Evolutionary conservation across 37 sponge, comb jelly and placozoan species (phyloP).

Genomic region (Lycopodina hypogea): DNA sequence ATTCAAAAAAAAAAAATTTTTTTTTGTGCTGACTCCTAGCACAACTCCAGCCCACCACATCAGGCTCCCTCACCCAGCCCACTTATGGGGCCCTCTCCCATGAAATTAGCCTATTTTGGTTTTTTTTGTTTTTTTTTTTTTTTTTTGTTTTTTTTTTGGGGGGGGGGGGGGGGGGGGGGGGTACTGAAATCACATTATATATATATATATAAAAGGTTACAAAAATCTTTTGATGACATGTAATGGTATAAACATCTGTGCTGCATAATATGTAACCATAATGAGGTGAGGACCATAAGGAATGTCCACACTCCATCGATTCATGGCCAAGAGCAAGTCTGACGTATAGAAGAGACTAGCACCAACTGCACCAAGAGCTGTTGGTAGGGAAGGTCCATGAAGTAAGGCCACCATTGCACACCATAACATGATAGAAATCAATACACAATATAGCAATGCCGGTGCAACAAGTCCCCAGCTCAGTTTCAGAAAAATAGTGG

Average conservation of each 20-base stretch:
- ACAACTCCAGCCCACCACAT: too few species aligned
- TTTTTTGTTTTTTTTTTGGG: too few species aligned
- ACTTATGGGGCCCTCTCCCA: too few species aligned
- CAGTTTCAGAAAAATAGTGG: conserved; percentile 18
- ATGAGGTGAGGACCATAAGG: conserved; percentile 29
- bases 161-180: too few species aligned
- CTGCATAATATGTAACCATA: conserved; percentile 64
- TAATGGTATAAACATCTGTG: conserved; percentile 45
- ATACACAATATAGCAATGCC: conserved; percentile 31
- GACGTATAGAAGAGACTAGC: conserved; percentile 64
- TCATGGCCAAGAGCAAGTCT: conserved; percentile 46
- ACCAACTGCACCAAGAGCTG: conserved; percentile 37
- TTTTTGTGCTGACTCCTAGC: too few species aligned
- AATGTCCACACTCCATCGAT: conserved; percentile 35
- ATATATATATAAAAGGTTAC: too few species aligned
- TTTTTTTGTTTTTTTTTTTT: too few species aligned
- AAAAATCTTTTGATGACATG: conserved; percentile 6
- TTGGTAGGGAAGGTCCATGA: neutral
- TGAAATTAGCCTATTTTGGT: too few species aligned
- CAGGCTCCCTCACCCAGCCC: too few species aligned
- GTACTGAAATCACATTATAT: too few species aligned
- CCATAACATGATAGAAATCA: conserved; percentile 60
- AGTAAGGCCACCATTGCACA: conserved; percentile 25
- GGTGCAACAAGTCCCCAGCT: conserved; percentile 4
- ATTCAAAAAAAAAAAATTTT: too few species aligned